These are phyloP conservation scores for Bambusicola thoracicus DNA, from an alignment of 2,113 vertebrate genomes.

Conservation along the genomic window DNA sequence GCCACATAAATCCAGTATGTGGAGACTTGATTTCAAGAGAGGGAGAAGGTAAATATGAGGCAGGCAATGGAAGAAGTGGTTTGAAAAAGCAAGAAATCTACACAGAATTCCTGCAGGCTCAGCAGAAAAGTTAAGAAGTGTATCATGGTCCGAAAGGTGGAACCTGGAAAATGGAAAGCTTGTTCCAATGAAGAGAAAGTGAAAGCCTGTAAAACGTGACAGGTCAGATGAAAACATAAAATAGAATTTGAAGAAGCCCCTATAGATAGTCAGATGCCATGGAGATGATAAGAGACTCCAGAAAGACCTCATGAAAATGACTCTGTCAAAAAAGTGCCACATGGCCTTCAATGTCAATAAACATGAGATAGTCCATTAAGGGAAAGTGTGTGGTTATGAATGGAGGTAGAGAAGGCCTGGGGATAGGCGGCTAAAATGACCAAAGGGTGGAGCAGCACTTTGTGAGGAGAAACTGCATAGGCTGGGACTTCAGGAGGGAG, in stretches of 20 bases:
- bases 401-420: background rate
- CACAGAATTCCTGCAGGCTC: background rate
- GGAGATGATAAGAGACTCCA: background rate
- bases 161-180: background rate
- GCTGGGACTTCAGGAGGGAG: background rate
- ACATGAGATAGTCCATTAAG: background rate
- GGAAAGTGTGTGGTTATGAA: background rate
- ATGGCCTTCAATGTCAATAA: background rate
- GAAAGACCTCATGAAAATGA: constrained; percentile 37
- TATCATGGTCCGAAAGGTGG: background rate
- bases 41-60: background rate
- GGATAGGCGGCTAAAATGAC: background rate
- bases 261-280: background rate
- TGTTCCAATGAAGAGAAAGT: background rate
- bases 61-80: background rate
- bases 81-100: background rate
- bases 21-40: background rate
- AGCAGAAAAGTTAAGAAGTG: background rate
- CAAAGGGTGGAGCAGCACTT: background rate
- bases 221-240: background rate
- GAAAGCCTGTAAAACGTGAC: background rate
- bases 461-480: background rate
- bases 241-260: background rate
- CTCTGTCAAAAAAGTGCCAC: background rate
- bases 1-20: background rate